Evolutionary conservation across 2,797 vertebrate species (phyloP).

Genomic region (Mionectes olivaceus): DNA sequence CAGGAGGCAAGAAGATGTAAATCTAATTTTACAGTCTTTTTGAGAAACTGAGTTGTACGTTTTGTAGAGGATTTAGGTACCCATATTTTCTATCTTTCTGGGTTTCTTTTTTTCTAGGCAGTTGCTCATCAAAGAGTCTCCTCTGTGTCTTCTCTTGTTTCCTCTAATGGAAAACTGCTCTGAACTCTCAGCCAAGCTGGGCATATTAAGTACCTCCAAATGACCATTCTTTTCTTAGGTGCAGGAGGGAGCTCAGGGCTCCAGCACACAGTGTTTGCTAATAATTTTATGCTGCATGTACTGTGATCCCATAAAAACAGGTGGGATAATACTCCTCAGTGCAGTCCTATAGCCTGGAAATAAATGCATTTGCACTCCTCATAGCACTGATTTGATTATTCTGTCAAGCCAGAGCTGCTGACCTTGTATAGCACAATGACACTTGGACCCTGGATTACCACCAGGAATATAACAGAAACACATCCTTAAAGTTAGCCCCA

Average conservation of each 20-base stretch:
- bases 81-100: not conserved
- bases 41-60: not conserved
- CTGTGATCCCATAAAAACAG: not conserved
- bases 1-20: not conserved
- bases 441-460: not conserved
- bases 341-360: not conserved
- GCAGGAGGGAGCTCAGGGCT: not conserved
- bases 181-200: not conserved
- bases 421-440: fast-evolving
- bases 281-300: not conserved
- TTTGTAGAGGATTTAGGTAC: not conserved
- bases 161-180: not conserved
- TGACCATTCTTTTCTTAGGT: not conserved
- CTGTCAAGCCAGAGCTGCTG: not conserved
- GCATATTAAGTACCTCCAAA: not conserved
- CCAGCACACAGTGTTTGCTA: not conserved
- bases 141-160: not conserved
- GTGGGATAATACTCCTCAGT: not conserved
- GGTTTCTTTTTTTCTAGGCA: not conserved
- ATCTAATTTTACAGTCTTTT: not conserved
- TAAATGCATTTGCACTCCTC: not conserved
- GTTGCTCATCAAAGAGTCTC: not conserved
- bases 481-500: not conserved
- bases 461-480: not conserved
- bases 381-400: not conserved